These are phyloP conservation scores for Synanthedon andrenaeformis DNA, from an alignment of 2,888 invertebrate species.

Conservation along the genomic window DNA sequence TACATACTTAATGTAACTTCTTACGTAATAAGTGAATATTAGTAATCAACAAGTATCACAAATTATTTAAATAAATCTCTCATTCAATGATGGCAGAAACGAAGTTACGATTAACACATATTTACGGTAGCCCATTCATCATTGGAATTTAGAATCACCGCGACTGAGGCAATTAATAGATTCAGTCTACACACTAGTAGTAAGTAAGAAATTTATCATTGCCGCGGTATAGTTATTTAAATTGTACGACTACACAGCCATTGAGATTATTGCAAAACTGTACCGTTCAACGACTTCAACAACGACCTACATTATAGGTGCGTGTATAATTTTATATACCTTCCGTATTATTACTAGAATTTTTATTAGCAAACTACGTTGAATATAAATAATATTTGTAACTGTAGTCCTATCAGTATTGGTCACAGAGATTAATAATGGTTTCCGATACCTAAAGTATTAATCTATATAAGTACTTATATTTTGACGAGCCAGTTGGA, in stretches of 20 bases:
- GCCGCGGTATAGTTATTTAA: conserved; percentile 29
- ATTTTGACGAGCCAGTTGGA: too few relatives aligned
- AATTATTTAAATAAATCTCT: too few relatives aligned
- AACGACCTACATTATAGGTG: conserved; percentile 1
- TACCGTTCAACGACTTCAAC: conserved; percentile 9
- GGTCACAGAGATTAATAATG: too few relatives aligned
- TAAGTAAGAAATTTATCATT: conserved; percentile 29
- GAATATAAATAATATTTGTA: too few relatives aligned
- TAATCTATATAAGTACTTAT: too few relatives aligned
- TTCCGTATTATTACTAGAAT: neutral
- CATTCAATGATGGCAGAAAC: too few relatives aligned
- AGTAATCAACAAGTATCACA: too few relatives aligned
- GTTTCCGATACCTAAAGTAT: too few relatives aligned
- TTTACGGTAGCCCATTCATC: neutral
- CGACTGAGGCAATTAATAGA: conserved; percentile 13
- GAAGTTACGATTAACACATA: too few relatives aligned
- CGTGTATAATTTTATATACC: neutral
- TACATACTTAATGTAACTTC: too few relatives aligned
- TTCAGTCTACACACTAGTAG: conserved; percentile 10
- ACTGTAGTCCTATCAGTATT: too few relatives aligned
- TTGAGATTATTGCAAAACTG: conserved; percentile 24
- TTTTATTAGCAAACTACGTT: neutral
- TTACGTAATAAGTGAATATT: too few relatives aligned
- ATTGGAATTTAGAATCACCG: conserved; percentile 13
- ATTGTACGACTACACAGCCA: conserved; percentile 26